Evolutionary conservation across 2,888 invertebrate genomes (phyloP).

Genomic region (Orthonychiurus folsomi): DNA sequence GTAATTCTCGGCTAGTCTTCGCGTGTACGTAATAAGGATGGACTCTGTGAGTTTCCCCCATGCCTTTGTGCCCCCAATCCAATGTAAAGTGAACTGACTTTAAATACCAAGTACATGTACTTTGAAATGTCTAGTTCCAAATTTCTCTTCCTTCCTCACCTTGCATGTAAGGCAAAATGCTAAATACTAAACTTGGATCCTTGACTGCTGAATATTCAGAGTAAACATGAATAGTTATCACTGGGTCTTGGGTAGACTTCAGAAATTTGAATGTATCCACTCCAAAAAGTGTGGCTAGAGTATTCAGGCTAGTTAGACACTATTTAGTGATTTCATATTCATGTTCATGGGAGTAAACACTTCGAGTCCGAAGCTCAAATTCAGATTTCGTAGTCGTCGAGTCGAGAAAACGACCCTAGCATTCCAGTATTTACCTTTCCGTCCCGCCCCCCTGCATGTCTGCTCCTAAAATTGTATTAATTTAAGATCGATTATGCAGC

Average conservation of each 20-base stretch:
- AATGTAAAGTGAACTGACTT: too few species aligned
- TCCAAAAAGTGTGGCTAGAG: neutral
- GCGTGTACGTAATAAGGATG: neutral
- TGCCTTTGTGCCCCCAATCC: too few species aligned
- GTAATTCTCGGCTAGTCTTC: neutral
- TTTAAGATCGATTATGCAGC: neutral
- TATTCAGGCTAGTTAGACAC: neutral
- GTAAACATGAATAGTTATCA: neutral
- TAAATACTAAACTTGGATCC: neutral
- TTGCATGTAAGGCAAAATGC: neutral
- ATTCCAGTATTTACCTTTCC: neutral
- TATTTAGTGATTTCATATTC: neutral
- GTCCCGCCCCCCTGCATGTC: neutral
- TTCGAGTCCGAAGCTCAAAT: too few species aligned
- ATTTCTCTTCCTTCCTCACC: neutral
- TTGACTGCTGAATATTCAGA: neutral
- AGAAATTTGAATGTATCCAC: neutral
- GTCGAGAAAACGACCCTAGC: too few species aligned
- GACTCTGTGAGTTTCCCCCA: neutral
- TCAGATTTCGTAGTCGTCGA: too few species aligned
- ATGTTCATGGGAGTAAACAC: neutral
- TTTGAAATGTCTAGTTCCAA: neutral
- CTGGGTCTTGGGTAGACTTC: neutral
- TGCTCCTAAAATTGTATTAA: neutral
- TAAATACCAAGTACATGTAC: too few species aligned